These are phyloP conservation scores for Ptychochromis oligacanthus DNA, from an alignment of 2,113 vertebrate species.

Conservation along the genomic window DNA sequence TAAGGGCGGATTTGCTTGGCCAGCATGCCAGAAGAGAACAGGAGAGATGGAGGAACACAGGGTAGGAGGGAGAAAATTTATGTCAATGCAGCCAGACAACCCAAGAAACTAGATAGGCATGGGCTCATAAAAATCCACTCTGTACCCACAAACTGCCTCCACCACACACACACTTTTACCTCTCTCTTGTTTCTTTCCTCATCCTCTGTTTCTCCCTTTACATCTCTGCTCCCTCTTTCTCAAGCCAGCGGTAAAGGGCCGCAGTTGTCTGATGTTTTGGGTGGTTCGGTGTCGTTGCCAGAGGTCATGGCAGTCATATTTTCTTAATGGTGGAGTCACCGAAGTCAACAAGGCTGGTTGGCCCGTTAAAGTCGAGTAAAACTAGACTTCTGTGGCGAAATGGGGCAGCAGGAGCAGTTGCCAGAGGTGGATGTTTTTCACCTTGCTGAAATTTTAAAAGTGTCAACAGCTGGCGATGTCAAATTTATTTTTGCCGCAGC, in stretches of 20 bases:
- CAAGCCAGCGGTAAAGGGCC: conserved; percentile 30
- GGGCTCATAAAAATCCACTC: conserved; percentile 77
- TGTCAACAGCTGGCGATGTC: conserved; percentile 7
- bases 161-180: conserved; percentile 38
- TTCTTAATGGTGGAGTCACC: conserved; percentile 74
- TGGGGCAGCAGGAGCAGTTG: not conserved
- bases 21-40: conserved; percentile 27
- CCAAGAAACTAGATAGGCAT: conserved; percentile 74
- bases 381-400: conserved; percentile 20
- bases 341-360: conserved; percentile 77
- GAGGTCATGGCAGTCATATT: conserved; percentile 76
- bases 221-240: conserved; percentile 28
- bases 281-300: conserved; percentile 42
- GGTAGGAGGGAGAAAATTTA: conserved; percentile 61
- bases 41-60: conserved; percentile 10
- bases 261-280: conserved; percentile 64
- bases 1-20: conserved; percentile 39
- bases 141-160: conserved; percentile 15
- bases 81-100: conserved; percentile 65
- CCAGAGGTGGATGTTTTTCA: conserved; percentile 7
- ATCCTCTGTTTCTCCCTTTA: conserved; percentile 19
- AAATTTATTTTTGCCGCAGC: conserved; percentile 13
- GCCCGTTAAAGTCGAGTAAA: conserved; percentile 27
- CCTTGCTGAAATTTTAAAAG: not conserved
- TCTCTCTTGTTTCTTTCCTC: conserved; percentile 36